Evolutionary conservation across 2,113 vertebrate species (phyloP), one percentile per base, ranked within the genome.

Genomic region (Fulmarus glacialis): DNA sequence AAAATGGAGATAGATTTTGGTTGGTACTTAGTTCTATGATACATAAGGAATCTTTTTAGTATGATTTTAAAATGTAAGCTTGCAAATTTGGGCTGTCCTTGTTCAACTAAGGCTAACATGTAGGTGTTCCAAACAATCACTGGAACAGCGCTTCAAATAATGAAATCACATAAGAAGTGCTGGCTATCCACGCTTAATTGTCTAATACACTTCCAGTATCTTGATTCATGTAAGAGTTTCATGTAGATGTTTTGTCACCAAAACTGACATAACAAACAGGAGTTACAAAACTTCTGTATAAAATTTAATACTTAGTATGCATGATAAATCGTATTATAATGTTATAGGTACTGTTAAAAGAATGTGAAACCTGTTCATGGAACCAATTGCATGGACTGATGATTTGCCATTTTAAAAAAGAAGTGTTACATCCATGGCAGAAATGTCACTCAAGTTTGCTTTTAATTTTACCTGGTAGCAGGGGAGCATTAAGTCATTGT

Each of bases 401-500:
- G 68, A 22, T 78, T 89, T 89, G 15, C 16, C 26, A 80, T 77
- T 89, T 77, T 77, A 7, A 79, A 87, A 82, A 87, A 72, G 5
- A 59, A 72, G 32, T 18, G 22, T 71, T 95, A 79, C 4, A 42
- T 66, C 38, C 16, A 4, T 86, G 36, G 72, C 89, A 89, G 81
- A 91, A 94, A 64, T 64, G 50, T 93, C 78, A 42, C 16, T 97
- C 81, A 68, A 43, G 32, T 82, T 89, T 89, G 32, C 89, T 91
- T 92, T 96, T 93, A 73, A 89, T 95, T 95, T 89, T 85, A 89
- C 50, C 21, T 87, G 66, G 45, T 88, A 80, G 32, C 62, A 27
- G 58, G 87, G 53, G 78, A 96, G 23, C 53, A 34, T 80, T 85
- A 94, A 94, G 78, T 82, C 66, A 32, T 80, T 89, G 50, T 80